A percentile compares a stretch with the other conserved stretches of the same genome.
Conservation (phyloP, 1,140 invertebrate genomes). For the Euschistus heros region DNA sequence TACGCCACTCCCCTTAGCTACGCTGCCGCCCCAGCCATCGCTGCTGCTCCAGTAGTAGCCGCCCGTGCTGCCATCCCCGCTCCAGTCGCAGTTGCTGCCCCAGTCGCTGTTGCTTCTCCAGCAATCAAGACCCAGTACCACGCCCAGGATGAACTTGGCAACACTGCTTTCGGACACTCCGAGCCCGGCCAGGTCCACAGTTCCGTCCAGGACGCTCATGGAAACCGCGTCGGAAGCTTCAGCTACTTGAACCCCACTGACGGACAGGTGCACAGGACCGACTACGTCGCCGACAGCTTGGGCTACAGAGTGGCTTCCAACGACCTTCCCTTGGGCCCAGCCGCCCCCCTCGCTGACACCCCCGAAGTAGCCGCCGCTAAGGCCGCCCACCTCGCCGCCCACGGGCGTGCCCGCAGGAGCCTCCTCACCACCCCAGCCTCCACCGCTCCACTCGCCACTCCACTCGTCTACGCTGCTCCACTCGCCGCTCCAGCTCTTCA, state of each 20-base stretch:
- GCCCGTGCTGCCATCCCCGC: constrained; percentile 18
- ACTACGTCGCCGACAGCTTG: constrained; percentile 39
- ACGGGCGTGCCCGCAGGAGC: constrained; percentile 23
- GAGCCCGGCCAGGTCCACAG: constrained; percentile 44
- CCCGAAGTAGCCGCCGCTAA: constrained; percentile 25
- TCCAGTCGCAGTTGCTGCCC: constrained; percentile 15
- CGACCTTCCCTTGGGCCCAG: constrained; percentile 35
- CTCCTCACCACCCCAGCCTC: constrained; percentile 38
- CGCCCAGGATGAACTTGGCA: constrained; percentile 44
- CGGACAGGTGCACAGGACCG: constrained; percentile 40
- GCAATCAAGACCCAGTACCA: constrained; percentile 41
- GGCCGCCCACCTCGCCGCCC: constrained; percentile 31
- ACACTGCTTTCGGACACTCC: constrained; percentile 44
- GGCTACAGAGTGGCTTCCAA: constrained; percentile 45
- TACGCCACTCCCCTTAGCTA: constrained; percentile 20
- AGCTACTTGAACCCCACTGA: constrained; percentile 43
- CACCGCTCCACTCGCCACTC: constrained; percentile 37
- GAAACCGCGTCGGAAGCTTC: constrained; percentile 44
- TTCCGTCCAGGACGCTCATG: constrained; percentile 36
- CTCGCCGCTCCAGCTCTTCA: constrained; percentile 1
- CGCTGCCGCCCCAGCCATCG: constrained; percentile 24
- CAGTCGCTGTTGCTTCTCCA: constrained; percentile 31
- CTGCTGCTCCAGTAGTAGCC: constrained; percentile 19
- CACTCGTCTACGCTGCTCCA: constrained; percentile 33
- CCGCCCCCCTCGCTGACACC: constrained; percentile 17